A percentile compares a stretch with the other conserved stretches of the same genome.
Conservation (phyloP, 2,888 invertebrate genomes). For the Dryadula phaetusa region DNA sequence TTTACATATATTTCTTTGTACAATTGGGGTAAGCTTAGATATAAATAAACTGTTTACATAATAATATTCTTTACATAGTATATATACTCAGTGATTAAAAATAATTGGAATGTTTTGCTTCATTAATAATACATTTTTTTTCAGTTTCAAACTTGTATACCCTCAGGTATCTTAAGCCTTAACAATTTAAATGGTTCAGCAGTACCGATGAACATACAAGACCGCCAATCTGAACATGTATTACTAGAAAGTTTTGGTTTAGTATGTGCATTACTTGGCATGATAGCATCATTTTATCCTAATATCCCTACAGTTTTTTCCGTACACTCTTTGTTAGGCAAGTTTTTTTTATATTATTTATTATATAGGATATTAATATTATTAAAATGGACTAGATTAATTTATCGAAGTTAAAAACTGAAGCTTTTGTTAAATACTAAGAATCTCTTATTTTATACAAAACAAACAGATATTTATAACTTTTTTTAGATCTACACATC, state of each 20-base stretch:
- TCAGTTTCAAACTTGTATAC: constrained; percentile 57
- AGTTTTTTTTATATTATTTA: background rate
- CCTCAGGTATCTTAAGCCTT: constrained; percentile 53
- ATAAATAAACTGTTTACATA: too few relatives aligned
- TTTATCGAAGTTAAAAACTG: too few relatives aligned
- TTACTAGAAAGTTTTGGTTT: constrained; percentile 50
- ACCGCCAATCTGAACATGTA: constrained; percentile 53
- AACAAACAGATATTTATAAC: too few relatives aligned
- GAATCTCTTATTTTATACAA: too few relatives aligned
- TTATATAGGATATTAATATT: background rate
- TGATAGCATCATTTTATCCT: constrained; percentile 29
- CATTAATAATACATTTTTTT: too few relatives aligned
- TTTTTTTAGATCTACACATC: too few relatives aligned
- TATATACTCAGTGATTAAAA: too few relatives aligned
- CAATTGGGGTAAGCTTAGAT: constrained; percentile 64
- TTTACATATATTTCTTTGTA: constrained; percentile 59
- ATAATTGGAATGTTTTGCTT: too few relatives aligned
- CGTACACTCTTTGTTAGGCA: constrained; percentile 37
- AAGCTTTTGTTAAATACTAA: too few relatives aligned
- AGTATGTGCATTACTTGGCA: constrained; percentile 41
- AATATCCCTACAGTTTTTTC: constrained; percentile 28
- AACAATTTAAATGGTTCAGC: constrained; percentile 54
- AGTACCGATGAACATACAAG: constrained; percentile 48
- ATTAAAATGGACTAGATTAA: background rate
- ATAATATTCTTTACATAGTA: too few relatives aligned